A percentile compares a stretch with the other conserved stretches of the same genome.
Evolutionary conservation across 2,888 invertebrate species (phyloP).

Genomic region (Drosophila percnosoma): DNA sequence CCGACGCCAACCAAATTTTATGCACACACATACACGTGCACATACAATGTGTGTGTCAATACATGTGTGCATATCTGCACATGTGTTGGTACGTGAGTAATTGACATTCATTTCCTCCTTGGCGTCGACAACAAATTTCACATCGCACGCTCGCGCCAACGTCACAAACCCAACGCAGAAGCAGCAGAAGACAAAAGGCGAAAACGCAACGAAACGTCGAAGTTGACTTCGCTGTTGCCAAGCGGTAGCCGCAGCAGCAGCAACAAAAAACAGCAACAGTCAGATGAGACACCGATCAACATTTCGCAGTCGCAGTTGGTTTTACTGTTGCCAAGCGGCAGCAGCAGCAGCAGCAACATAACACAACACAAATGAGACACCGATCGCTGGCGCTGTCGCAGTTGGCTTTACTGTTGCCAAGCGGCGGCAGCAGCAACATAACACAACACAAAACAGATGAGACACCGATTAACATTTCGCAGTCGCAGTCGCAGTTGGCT

Average conservation of each 20-base stretch:
- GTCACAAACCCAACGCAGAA: constrained; percentile 33
- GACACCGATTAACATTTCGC: constrained; percentile 28
- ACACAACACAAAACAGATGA: constrained; percentile 9
- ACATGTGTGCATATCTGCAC: constrained; percentile 15
- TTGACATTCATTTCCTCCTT: constrained; percentile 71
- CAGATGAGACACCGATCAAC: constrained; percentile 33
- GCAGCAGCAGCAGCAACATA: constrained; percentile 7
- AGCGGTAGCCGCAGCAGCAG: constrained; percentile 41
- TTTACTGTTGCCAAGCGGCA: constrained; percentile 56
- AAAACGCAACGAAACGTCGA: constrained; percentile 26
- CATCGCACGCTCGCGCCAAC: constrained; percentile 17
- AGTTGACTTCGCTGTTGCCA: constrained; percentile 51
- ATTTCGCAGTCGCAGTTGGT: constrained; percentile 13
- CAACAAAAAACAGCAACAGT: constrained; percentile 1
- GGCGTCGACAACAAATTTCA: constrained; percentile 43
- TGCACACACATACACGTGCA: constrained; percentile 5
- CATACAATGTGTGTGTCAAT: not conserved
- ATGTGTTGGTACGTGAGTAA: constrained; percentile 58
- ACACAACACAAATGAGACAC: constrained; percentile 20
- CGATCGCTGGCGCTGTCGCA: constrained; percentile 16
- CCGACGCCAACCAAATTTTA: constrained; percentile 21
- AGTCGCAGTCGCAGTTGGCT: not conserved
- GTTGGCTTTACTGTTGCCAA: constrained; percentile 27
- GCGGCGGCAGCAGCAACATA: constrained; percentile 35
- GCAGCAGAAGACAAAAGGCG: constrained; percentile 24